phyloP scores from a whole-genome alignment of 2,797 vertebrate species.

The Neosilurus hyrtlii region DNA sequence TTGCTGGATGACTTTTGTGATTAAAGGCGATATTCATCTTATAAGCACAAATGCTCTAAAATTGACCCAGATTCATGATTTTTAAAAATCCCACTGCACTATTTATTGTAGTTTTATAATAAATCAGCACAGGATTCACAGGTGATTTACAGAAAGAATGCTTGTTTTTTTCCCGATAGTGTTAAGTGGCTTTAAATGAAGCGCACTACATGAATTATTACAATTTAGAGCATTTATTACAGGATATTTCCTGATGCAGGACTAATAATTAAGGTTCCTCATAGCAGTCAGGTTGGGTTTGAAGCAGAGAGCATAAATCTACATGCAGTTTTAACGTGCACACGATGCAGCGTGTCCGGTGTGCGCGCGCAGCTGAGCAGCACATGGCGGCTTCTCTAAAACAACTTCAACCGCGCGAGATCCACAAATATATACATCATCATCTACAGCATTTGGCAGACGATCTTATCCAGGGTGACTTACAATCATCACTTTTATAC shows the following conservation, averaged over 20 bases:
- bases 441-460: too few species aligned
- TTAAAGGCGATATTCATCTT: conserved; percentile 35
- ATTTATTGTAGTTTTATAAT: conserved; percentile 40
- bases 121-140: conserved; percentile 42
- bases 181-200: conserved; percentile 64
- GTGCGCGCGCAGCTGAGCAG: conserved; percentile 77
- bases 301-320: conserved; percentile 81
- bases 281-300: conserved; percentile 67
- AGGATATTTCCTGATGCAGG: conserved; percentile 74
- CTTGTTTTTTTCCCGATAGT: conserved; percentile 55
- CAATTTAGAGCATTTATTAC: conserved; percentile 72
- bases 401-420: conserved; percentile 65
- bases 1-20: not conserved
- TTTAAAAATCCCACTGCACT: conserved; percentile 30
- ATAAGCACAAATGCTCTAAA: conserved; percentile 28
- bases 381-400: conserved; percentile 78
- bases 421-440: conserved; percentile 32
- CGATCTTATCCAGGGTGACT: too few species aligned
- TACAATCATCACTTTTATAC: too few species aligned
- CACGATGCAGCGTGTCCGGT: conserved; percentile 57
- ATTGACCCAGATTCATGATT: conserved; percentile 37
- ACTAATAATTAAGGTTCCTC: conserved; percentile 78
- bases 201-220: conserved; percentile 76
- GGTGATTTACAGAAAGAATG: conserved; percentile 57
- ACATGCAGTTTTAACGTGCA: conserved; percentile 70